These are phyloP conservation scores for Volucella inanis DNA, from an alignment of 2,888 invertebrate genomes.

Conservation along the genomic window DNA sequence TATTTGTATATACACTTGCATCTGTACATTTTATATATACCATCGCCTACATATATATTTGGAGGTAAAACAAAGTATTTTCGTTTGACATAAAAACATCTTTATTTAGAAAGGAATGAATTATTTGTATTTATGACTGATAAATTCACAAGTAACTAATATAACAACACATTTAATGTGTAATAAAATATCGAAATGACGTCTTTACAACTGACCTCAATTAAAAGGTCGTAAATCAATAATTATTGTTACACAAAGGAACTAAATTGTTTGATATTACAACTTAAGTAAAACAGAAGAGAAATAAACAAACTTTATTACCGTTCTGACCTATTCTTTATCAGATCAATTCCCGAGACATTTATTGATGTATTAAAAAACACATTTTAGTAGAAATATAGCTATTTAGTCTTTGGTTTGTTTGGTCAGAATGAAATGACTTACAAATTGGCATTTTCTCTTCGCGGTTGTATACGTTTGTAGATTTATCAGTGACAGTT, in stretches of 20 bases:
- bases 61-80: neutral
- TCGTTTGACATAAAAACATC: neutral
- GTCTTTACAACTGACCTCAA: slow-evolving; percentile 9
- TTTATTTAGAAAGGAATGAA: neutral
- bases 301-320: slow-evolving; percentile 26
- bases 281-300: neutral
- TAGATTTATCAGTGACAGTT: too few relatives aligned
- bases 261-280: neutral
- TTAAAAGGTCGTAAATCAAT: slow-evolving; percentile 42
- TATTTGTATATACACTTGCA: slow-evolving; percentile 6
- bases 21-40: neutral
- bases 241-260: slow-evolving; percentile 10
- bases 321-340: slow-evolving; percentile 7
- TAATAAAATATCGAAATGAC: neutral
- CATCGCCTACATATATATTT: neutral
- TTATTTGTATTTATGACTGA: neutral
- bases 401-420: too few relatives aligned
- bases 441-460: too few relatives aligned
- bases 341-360: neutral
- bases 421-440: too few relatives aligned
- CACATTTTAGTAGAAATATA: too few relatives aligned
- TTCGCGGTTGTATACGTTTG: too few relatives aligned
- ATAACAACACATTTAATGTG: neutral
- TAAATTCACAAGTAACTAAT: neutral
- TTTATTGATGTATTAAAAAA: neutral